phyloP scores from a whole-genome alignment of 2,888 invertebrate species.

The Eumacrocentrus americanus region DNA sequence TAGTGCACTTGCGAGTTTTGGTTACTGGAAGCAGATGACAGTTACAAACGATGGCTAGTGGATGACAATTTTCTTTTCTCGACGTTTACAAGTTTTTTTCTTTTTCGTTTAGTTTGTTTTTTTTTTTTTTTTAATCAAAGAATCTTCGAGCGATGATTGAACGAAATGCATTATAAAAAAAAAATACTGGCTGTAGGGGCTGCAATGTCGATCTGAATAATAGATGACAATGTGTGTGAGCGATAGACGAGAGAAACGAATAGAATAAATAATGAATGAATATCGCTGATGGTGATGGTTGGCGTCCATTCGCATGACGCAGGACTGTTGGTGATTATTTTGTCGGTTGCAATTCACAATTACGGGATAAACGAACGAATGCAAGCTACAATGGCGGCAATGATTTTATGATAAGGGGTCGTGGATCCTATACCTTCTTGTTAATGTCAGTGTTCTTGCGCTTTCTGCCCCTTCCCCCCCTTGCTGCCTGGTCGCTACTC shows the following conservation, averaged over 20 bases:
- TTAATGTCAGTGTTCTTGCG: conserved; percentile 62
- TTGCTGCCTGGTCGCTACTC: conserved; percentile 62
- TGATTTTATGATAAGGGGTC: conserved; percentile 56
- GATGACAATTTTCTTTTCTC: background rate
- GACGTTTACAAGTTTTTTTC: too few species aligned
- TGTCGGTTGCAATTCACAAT: conserved; percentile 33
- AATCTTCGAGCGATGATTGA: background rate
- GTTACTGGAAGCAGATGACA: conserved; percentile 21
- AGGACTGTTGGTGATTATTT: conserved; percentile 24
- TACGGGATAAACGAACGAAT: conserved; percentile 46
- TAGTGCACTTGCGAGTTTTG: conserved; percentile 18
- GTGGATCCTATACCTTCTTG: conserved; percentile 62
- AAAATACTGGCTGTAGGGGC: conserved; percentile 2
- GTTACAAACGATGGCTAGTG: background rate
- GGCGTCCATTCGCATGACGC: conserved; percentile 15
- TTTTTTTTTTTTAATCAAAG: background rate
- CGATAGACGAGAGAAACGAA: conserved; percentile 22
- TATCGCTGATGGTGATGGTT: conserved; percentile 19
- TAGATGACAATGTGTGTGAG: conserved; percentile 16
- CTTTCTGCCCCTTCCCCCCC: conserved; percentile 61
- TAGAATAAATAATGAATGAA: conserved; percentile 20
- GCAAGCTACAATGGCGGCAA: conserved; percentile 57
- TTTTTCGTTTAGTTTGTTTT: too few species aligned
- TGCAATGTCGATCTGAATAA: background rate
- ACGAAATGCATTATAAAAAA: background rate